Percentiles rank a stretch among this genome's conserved stretches.
phyloP scores from a whole-genome alignment of 92 coral and sea anemone genomes.

The Ricordea florida region DNA sequence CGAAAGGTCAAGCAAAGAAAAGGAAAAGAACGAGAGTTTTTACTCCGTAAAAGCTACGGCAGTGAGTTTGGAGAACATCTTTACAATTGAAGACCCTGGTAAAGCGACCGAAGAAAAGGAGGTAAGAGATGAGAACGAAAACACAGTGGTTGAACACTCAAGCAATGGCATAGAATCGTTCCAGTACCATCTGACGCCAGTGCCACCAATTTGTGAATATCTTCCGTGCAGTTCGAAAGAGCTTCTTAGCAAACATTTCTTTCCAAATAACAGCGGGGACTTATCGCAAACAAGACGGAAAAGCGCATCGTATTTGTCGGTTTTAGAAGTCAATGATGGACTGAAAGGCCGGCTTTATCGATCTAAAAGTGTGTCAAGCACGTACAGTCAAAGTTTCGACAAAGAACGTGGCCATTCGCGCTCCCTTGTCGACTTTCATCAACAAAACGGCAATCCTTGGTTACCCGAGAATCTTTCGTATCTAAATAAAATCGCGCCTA shows the following conservation, averaged over 20 bases:
- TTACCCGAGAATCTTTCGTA: neutral
- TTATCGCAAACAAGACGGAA: neutral
- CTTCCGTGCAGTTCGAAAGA: neutral
- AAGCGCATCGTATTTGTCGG: neutral
- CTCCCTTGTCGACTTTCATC: neutral
- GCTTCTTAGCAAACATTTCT: neutral
- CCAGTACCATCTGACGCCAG: neutral
- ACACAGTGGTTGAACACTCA: neutral
- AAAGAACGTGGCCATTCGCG: neutral
- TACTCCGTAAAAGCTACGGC: neutral
- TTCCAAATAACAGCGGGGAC: neutral
- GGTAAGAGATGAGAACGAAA: neutral
- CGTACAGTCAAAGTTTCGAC: neutral
- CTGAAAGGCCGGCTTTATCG: neutral
- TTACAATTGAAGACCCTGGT: neutral
- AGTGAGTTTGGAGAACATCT: neutral
- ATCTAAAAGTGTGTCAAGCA: slow-evolving; percentile 22
- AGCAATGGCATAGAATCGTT: neutral
- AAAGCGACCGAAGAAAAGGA: neutral
- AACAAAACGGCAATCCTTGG: neutral
- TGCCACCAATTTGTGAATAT: neutral
- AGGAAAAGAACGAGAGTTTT: neutral
- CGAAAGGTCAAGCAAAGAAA: neutral
- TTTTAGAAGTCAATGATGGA: neutral
- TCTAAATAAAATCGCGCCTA: neutral